phyloP scores from a whole-genome alignment of 2,888 invertebrate species.

The Diabrotica balteata region DNA sequence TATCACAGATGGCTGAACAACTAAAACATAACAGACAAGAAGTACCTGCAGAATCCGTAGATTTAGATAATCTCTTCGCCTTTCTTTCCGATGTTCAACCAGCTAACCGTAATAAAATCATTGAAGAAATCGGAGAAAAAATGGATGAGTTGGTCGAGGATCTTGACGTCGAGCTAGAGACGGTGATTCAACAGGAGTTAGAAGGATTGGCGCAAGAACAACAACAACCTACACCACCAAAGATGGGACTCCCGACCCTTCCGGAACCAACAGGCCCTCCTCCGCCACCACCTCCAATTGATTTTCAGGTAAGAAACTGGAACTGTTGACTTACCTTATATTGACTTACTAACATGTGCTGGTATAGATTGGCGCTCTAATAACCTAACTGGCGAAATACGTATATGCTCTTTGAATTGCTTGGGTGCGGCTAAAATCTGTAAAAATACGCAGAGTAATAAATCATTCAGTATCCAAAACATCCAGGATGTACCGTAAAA shows the following conservation, averaged over 20 bases:
- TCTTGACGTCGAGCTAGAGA: conserved; percentile 78
- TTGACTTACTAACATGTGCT: too few species aligned
- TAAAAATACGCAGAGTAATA: too few species aligned
- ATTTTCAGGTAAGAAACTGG: conserved; percentile 46
- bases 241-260: conserved; percentile 68
- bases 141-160: conserved; percentile 86
- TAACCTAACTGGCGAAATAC: too few species aligned
- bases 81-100: conserved; percentile 83
- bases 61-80: conserved; percentile 88
- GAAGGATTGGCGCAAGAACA: conserved; percentile 62
- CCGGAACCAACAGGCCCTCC: conserved; percentile 77
- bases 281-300: conserved; percentile 65
- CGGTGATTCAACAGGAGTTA: conserved; percentile 70
- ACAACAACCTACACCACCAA: conserved; percentile 58
- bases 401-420: too few species aligned
- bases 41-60: conserved; percentile 73
- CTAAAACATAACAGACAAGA: conserved; percentile 68
- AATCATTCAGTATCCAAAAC: too few species aligned
- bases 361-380: too few species aligned
- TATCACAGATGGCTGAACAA: conserved; percentile 78
- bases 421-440: too few species aligned
- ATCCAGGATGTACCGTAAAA: too few species aligned
- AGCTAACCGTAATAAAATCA: conserved; percentile 65
- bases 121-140: conserved; percentile 84
- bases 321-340: neutral